Evolutionary conservation across 2,797 vertebrate species (phyloP).

Genomic region (Sebastes taczanowskii): DNA sequence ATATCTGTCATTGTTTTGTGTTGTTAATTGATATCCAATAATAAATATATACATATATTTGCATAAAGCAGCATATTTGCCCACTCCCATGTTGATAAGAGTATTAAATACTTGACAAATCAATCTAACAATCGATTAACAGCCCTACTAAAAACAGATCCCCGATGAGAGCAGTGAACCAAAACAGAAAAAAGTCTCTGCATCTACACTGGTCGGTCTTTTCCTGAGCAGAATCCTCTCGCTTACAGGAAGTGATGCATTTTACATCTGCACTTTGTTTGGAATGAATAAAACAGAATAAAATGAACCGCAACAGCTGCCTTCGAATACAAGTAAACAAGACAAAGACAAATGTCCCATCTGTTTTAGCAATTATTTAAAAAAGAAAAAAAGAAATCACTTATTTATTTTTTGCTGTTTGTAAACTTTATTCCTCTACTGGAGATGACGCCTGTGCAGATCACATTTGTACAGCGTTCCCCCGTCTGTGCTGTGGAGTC

Average conservation of each 20-base stretch:
- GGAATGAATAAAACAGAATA: slow-evolving; percentile 32
- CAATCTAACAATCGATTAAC: too few species aligned
- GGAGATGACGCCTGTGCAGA: slow-evolving; percentile 3
- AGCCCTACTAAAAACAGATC: neutral
- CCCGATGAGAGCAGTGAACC: neutral
- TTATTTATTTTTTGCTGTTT: neutral
- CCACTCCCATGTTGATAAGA: too few species aligned
- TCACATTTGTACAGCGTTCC: neutral
- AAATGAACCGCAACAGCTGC: neutral
- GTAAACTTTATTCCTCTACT: neutral
- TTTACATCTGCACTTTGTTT: slow-evolving; percentile 25
- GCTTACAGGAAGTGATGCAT: neutral
- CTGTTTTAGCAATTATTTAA: neutral
- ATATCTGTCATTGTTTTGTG: too few species aligned
- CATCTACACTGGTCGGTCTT: too few species aligned
- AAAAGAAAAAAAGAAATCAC: neutral
- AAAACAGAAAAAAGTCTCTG: neutral
- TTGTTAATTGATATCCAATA: rapidly evolving
- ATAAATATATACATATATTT: too few species aligned
- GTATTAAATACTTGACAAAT: too few species aligned
- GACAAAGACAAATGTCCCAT: neutral
- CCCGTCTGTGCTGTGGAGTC: slow-evolving; percentile 6
- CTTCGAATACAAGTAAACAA: neutral
- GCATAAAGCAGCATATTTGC: too few species aligned
- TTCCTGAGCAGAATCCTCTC: neutral